These are phyloP conservation scores for Pipa parva DNA, from an alignment of 2,113 vertebrate species.

Conservation along the genomic window DNA sequence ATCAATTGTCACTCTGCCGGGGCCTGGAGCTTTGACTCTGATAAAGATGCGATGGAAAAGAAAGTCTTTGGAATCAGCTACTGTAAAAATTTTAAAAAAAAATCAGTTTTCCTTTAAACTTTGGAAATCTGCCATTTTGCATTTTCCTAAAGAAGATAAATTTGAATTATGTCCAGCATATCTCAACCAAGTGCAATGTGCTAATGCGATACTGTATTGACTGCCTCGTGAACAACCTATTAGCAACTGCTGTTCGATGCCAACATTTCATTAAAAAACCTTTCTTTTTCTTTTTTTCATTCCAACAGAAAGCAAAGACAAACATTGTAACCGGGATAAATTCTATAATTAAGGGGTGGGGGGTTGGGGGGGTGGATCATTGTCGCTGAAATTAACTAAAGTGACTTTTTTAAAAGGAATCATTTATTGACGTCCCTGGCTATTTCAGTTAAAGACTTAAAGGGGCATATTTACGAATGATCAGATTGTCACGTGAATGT, in stretches of 20 bases:
- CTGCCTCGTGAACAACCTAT: conserved; percentile 54
- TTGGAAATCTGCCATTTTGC: conserved; percentile 60
- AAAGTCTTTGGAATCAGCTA: neutral
- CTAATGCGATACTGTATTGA: conserved; percentile 63
- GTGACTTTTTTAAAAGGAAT: no score
- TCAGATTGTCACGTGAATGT: no score
- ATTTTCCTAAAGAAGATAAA: conserved; percentile 68
- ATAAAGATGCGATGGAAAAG: no score
- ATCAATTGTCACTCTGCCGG: no score
- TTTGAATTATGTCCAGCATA: conserved; percentile 66
- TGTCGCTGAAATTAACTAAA: no score
- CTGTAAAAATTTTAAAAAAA: conserved; percentile 2
- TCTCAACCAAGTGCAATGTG: conserved; percentile 59
- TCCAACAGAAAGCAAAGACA: conserved; percentile 13
- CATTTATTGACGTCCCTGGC: no score
- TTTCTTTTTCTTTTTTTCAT: conserved; percentile 47
- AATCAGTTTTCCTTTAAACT: conserved; percentile 31
- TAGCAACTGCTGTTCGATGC: conserved; percentile 55
- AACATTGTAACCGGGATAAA: neutral
- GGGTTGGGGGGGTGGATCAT: no score
- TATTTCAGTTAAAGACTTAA: no score
- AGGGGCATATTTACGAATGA: no score
- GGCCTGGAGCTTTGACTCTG: no score
- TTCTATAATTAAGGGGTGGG: neutral
- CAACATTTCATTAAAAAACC: conserved; percentile 57